A percentile compares a stretch with the other conserved stretches of the same genome.
phyloP scores from a whole-genome alignment of 2,888 invertebrate genomes.

The Aporophyla nigra region DNA sequence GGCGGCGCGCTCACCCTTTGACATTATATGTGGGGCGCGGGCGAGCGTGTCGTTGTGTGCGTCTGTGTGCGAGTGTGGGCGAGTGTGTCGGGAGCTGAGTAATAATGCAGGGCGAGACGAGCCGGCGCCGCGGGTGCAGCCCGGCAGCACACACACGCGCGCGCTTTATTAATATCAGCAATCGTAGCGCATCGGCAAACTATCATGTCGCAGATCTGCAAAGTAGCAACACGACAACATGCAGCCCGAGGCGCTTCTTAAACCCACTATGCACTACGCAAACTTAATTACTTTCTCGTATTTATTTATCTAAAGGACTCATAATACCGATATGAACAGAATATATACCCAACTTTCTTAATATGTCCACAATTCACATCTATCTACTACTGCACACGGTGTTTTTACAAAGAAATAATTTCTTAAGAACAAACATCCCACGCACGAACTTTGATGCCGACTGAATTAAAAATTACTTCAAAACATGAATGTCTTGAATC shows the following conservation, averaged over 20 bases:
- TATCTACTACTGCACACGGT: background rate
- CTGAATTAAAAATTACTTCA: slow-evolving; percentile 48
- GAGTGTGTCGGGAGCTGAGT: slow-evolving; percentile 72
- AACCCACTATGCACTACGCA: slow-evolving; percentile 51
- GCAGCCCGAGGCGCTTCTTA: slow-evolving; percentile 68
- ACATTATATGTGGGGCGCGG: slow-evolving; percentile 87
- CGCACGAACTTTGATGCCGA: slow-evolving; percentile 34
- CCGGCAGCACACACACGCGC: slow-evolving; percentile 60
- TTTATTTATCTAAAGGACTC: slow-evolving; percentile 5
- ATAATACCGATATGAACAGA: background rate
- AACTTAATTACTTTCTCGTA: slow-evolving; percentile 48
- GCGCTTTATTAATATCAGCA: slow-evolving; percentile 83
- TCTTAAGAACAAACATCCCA: slow-evolving; percentile 22
- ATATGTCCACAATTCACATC: slow-evolving; percentile 1
- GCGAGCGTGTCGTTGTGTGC: slow-evolving; percentile 69
- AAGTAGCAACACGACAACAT: slow-evolving; percentile 47
- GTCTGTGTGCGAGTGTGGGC: slow-evolving; percentile 55
- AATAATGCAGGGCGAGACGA: slow-evolving; percentile 84
- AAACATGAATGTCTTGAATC: slow-evolving; percentile 39
- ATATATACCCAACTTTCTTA: background rate
- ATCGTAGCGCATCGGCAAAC: slow-evolving; percentile 71
- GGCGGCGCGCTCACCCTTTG: slow-evolving; percentile 90
- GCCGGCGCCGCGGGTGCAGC: slow-evolving; percentile 78
- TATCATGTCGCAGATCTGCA: slow-evolving; percentile 60
- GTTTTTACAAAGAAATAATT: slow-evolving; percentile 21